Percentiles rank a stretch among this genome's conserved stretches.
phyloP scores from a whole-genome alignment of 2,797 vertebrate species.

The Crocidura indochinensis region DNA sequence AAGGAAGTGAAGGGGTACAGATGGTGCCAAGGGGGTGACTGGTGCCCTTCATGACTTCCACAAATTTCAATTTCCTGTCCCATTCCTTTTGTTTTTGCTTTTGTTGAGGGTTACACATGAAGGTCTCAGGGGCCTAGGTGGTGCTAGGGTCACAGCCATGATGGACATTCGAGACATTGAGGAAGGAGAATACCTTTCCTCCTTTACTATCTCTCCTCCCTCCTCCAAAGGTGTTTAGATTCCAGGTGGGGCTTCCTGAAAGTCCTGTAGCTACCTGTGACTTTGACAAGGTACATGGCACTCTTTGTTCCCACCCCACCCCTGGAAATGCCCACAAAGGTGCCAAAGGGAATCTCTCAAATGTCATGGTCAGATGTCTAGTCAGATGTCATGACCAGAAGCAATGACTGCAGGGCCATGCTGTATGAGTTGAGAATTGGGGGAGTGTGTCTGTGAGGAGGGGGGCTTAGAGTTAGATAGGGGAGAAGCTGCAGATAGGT shows the following conservation, averaged over 20 bases:
- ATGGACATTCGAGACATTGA: too few species aligned
- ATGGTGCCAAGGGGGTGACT: background rate
- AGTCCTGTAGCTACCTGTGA: background rate
- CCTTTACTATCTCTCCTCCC: too few species aligned
- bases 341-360: background rate
- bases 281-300: background rate
- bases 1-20: background rate
- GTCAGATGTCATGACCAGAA: constrained; percentile 6
- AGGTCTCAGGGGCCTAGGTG: too few species aligned
- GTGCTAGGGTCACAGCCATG: too few species aligned
- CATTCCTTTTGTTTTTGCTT: too few species aligned
- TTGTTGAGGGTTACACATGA: too few species aligned
- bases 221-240: too few species aligned
- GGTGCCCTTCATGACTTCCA: background rate
- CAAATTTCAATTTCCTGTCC: background rate
- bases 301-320: background rate
- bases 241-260: background rate
- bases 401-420: background rate
- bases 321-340: background rate
- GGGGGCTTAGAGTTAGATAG: background rate
- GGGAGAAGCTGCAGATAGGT: background rate
- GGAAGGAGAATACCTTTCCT: too few species aligned
- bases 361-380: too few species aligned
- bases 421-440: background rate
- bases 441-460: background rate